Evolutionary conservation across 2,113 vertebrate species (phyloP), one percentile per base, ranked within the genome.

Genomic region (Bubo bubo): DNA sequence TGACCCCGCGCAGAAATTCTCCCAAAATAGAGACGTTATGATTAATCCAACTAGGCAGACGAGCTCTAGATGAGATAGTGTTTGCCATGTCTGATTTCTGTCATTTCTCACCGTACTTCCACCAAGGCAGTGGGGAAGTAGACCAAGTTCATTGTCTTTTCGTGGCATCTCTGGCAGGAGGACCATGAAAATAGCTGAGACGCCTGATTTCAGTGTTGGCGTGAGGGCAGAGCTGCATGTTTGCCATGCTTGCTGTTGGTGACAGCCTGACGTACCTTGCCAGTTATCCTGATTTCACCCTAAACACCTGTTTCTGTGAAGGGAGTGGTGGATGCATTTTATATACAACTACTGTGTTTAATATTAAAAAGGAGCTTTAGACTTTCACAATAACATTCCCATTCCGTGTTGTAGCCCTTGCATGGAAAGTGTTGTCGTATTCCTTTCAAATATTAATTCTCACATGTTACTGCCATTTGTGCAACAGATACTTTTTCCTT

Each of bases 241-340:
- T 91, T 72, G 89, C 73, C 0, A 1, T 26, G 41, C 73, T 92
- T 22, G 22, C 72, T 68, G 59, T 35, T 0, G 1, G 56, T 90
- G 93, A 76, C 91, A 88, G 92, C 76, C 64, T 2, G 0, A 52
- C 19, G 2, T 35, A 87, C 73, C 77, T 93, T 85, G 73, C 89
- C 83, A 80, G 73, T 84, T 96, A 85, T 64, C 90, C 91, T 82
- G 70, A 85, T 22, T 84, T 95, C 89, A 96, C 93, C 77, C 76
- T 58, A 56, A 47, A 53, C 20, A 55, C 80, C 94, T 91, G 43
- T 75, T 93, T 43, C 70, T 72, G 37, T 11, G 39, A 43, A 35
- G 34, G 75, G 55, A 85, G 82, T 8, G 11, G 68, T 8, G 4
- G 50, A 67, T 89, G 43, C 32, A 14, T 85, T 85, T 88, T 85